Evolutionary conservation across 1,140 invertebrate species (phyloP).

Genomic region (Scaptomyza hsui): DNA sequence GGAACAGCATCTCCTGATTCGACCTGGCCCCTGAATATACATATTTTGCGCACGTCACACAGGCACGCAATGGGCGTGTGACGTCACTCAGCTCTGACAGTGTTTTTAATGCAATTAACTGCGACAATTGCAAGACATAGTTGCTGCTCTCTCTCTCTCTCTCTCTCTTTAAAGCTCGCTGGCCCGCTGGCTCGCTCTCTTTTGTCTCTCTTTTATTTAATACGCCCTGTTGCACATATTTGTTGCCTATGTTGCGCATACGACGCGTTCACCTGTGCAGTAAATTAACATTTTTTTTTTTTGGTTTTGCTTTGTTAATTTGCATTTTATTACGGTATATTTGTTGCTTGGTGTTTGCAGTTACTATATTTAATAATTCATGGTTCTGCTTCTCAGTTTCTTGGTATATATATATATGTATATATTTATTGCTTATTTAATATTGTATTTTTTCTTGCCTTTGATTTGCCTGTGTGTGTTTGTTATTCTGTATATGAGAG

Average conservation of each 20-base stretch:
- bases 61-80: constrained; percentile 28
- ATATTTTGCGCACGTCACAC: constrained; percentile 56
- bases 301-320: constrained; percentile 39
- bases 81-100: constrained; percentile 56
- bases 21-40: constrained; percentile 16
- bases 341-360: constrained; percentile 45
- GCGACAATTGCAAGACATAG: constrained; percentile 21
- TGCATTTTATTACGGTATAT: constrained; percentile 62
- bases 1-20: background rate
- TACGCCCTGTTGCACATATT: constrained; percentile 67
- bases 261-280: constrained; percentile 42
- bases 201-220: constrained; percentile 43
- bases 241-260: constrained; percentile 43
- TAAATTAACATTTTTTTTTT: constrained; percentile 30
- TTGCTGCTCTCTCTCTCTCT: no score
- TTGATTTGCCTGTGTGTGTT: background rate
- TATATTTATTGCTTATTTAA: constrained; percentile 63
- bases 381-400: constrained; percentile 24
- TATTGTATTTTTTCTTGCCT: constrained; percentile 50
- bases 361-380: constrained; percentile 65
- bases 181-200: constrained; percentile 33
- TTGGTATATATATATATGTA: constrained; percentile 5
- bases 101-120: constrained; percentile 58
- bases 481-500: constrained; percentile 27
- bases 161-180: constrained; percentile 31